A percentile compares a stretch with the other conserved stretches of the same genome.
phyloP scores from a whole-genome alignment of 2,797 vertebrate species.

The Pantherophis alleghaniensis region DNA sequence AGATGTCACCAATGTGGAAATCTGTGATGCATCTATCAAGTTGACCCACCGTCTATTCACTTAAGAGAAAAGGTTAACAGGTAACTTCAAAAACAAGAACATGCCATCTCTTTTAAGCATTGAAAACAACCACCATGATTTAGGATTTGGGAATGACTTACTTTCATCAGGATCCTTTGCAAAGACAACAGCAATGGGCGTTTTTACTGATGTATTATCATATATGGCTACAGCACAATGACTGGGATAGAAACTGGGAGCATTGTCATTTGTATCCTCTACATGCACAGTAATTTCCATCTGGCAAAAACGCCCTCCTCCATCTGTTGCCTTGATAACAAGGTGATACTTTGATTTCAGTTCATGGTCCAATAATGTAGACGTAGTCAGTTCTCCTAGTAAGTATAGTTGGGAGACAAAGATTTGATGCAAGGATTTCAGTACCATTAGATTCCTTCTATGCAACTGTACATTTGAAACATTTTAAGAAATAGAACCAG shows the following conservation, averaged over 20 bases:
- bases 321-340: conserved; percentile 90
- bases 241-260: conserved; percentile 84
- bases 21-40: neutral
- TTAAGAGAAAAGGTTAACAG: neutral
- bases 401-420: conserved; percentile 39
- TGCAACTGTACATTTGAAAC: neutral
- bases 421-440: neutral
- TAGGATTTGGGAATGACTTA: conserved; percentile 59
- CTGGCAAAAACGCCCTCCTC: conserved; percentile 92
- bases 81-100: neutral
- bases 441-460: neutral
- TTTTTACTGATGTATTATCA: conserved; percentile 92
- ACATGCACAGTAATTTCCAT: conserved; percentile 80
- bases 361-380: conserved; percentile 85
- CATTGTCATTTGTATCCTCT: conserved; percentile 92
- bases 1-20: neutral
- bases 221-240: conserved; percentile 90
- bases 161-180: conserved; percentile 93
- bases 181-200: conserved; percentile 87
- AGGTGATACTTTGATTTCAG: conserved; percentile 77
- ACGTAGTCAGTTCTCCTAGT: conserved; percentile 87
- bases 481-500: neutral
- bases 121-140: neutral
- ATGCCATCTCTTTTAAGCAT: conserved; percentile 1
- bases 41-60: neutral